Percentiles rank a stretch among this genome's conserved stretches.
Conservation (phyloP, 2,888 invertebrate genomes). For the Spisula subtruncata region DNA sequence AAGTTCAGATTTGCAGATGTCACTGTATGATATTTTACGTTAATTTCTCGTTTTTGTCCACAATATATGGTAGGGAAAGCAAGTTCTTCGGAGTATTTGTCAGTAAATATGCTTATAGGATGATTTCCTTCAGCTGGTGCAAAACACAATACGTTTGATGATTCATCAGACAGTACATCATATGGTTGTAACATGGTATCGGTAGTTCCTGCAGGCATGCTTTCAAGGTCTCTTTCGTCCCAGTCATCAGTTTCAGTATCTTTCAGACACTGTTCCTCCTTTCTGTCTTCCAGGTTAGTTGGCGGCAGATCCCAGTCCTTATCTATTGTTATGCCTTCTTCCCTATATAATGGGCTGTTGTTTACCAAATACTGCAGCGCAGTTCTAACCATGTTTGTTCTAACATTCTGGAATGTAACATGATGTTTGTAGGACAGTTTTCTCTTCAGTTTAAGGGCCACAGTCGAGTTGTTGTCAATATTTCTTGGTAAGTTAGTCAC, state of each 20-base stretch:
- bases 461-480: not conserved
- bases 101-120: slow-evolving; percentile 67
- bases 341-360: too few species aligned
- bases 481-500: slow-evolving; percentile 47
- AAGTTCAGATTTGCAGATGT: slow-evolving; percentile 55
- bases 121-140: slow-evolving; percentile 67
- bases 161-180: too few species aligned
- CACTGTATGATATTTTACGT: slow-evolving; percentile 58
- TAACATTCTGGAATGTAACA: slow-evolving; percentile 57
- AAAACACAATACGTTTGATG: too few species aligned
- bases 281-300: too few species aligned
- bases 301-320: too few species aligned
- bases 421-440: slow-evolving; percentile 50
- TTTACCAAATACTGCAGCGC: slow-evolving; percentile 45
- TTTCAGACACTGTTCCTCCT: too few species aligned
- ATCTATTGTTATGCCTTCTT: too few species aligned
- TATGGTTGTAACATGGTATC: too few species aligned
- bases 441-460: slow-evolving; percentile 45
- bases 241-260: too few species aligned
- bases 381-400: slow-evolving; percentile 46
- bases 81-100: slow-evolving; percentile 58
- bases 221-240: too few species aligned
- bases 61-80: slow-evolving; percentile 66
- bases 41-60: slow-evolving; percentile 52
- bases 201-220: too few species aligned